Conservation (phyloP, 2,888 invertebrate species). For the Nesidiocoris tenuis region DNA sequence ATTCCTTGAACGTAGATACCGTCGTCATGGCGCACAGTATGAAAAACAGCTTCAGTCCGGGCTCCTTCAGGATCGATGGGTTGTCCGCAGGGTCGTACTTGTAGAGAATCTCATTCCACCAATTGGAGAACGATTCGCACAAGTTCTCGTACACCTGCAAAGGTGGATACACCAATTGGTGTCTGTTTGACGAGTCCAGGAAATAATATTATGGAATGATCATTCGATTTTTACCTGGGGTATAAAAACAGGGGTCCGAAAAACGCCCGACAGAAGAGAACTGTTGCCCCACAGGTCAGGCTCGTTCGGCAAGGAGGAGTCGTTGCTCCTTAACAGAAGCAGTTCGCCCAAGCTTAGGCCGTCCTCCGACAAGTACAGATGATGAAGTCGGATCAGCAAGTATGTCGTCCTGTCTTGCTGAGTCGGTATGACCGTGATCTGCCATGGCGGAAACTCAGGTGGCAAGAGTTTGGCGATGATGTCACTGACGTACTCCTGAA, state of each 20-base stretch:
- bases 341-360: constrained; percentile 73
- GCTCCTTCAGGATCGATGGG: constrained; percentile 55
- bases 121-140: constrained; percentile 67
- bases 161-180: too few relatives aligned
- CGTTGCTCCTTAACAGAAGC: constrained; percentile 55
- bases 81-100: constrained; percentile 76
- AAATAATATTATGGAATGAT: too few relatives aligned
- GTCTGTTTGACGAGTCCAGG: too few relatives aligned
- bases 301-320: neutral
- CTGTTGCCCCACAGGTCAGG: constrained; percentile 24
- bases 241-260: constrained; percentile 64
- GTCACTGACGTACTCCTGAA: constrained; percentile 74
- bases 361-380: constrained; percentile 71
- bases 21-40: constrained; percentile 63
- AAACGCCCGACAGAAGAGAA: constrained; percentile 54
- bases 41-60: constrained; percentile 45
- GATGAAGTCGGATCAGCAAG: constrained; percentile 72
- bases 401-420: constrained; percentile 62
- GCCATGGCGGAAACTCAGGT: constrained; percentile 74
- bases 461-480: constrained; percentile 75
- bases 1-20: constrained; percentile 65
- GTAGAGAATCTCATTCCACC: constrained; percentile 78
- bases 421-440: constrained; percentile 70
- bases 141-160: constrained; percentile 65
- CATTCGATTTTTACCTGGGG: constrained; percentile 56